Evolutionary conservation across 2,113 vertebrate species (phyloP).

Genomic region (Ophthalmolycus amberensis): DNA sequence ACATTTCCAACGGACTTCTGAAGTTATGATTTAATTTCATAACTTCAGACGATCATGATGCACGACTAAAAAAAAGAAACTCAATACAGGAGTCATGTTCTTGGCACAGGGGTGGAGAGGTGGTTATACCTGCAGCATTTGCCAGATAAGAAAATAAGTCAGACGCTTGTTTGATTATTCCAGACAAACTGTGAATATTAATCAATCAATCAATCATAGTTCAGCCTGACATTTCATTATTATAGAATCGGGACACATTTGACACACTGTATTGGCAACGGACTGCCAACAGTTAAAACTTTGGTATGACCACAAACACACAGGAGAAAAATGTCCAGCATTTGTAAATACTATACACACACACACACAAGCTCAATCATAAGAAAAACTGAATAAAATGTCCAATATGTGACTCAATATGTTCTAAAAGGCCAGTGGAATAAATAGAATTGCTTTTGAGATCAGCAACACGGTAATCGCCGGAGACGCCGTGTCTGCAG

Average conservation of each 20-base stretch:
- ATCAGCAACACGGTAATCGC: conserved; percentile 35
- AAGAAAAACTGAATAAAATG: conserved; percentile 42
- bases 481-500: conserved; percentile 3
- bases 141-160: conserved; percentile 19
- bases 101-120: conserved; percentile 5
- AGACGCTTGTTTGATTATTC: conserved; percentile 17
- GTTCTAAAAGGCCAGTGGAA: conserved; percentile 64
- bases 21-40: not conserved
- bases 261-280: conserved; percentile 13
- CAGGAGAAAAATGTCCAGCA: conserved; percentile 79
- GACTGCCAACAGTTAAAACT: conserved; percentile 48
- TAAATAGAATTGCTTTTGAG: conserved; percentile 64
- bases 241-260: conserved; percentile 24
- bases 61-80: conserved; percentile 3
- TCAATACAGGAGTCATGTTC: conserved; percentile 17
- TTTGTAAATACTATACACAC: conserved; percentile 65
- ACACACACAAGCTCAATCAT: conserved; percentile 21
- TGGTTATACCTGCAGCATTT: conserved; percentile 38
- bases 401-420: conserved; percentile 32
- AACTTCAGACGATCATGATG: not conserved
- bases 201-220: not conserved
- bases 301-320: conserved; percentile 72
- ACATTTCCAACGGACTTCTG: not conserved
- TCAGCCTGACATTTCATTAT: conserved; percentile 10
- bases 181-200: conserved; percentile 17